Conservation (phyloP, 30 jellyfish, hydroid and myxozoan species). For the Sanderia malayensis region DNA sequence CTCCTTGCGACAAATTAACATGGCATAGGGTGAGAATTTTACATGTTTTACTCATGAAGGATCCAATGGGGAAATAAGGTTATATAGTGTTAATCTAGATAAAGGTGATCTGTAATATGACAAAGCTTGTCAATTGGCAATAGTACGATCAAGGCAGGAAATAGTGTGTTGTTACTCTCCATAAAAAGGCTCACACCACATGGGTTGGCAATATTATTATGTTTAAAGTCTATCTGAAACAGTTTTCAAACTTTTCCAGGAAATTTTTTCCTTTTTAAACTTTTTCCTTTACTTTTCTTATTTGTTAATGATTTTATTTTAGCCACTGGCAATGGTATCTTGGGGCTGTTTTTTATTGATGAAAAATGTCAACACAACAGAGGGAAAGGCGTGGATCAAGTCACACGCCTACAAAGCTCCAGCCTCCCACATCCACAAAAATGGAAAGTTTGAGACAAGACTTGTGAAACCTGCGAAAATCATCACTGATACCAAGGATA, state of each 20-base stretch:
- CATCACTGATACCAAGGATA: slow-evolving; percentile 63
- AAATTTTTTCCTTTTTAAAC: no score
- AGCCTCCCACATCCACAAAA: slow-evolving; percentile 74
- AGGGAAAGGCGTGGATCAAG: slow-evolving; percentile 52
- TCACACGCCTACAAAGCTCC: slow-evolving; percentile 75
- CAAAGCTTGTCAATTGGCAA: neutral
- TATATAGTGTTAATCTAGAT: no score
- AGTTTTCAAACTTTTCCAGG: no score
- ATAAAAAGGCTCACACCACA: no score
- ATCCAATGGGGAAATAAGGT: neutral
- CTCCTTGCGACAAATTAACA: slow-evolving; percentile 57
- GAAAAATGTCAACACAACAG: slow-evolving; percentile 27
- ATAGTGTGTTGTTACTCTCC: no score
- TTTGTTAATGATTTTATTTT: no score
- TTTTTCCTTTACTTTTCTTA: no score
- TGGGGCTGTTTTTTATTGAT: slow-evolving; percentile 80
- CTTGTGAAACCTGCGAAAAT: slow-evolving; percentile 56
- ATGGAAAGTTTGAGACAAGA: slow-evolving; percentile 56
- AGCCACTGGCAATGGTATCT: slow-evolving; percentile 81
- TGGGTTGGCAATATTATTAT: no score
- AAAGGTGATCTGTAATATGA: neutral
- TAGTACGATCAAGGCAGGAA: no score
- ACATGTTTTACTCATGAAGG: no score
- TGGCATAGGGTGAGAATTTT: slow-evolving; percentile 51
- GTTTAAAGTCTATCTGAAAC: no score